A percentile compares a stretch with the other conserved stretches of the same genome.
Evolutionary conservation across 1,140 invertebrate species (phyloP).

Genomic region (Leptoteleia sp.): DNA sequence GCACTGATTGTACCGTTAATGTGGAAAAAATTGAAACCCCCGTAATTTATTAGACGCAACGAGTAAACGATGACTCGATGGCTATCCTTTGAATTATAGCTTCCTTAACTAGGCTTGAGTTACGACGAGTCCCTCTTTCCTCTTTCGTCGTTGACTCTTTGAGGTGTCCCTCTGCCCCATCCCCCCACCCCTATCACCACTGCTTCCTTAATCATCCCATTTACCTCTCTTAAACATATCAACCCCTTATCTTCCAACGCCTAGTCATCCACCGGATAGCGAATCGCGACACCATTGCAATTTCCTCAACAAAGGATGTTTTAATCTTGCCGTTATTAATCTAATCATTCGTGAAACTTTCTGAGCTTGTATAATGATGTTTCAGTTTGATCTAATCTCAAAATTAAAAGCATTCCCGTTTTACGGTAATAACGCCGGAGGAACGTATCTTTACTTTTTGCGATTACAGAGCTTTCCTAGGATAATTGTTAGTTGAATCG

Average conservation of each 20-base stretch:
- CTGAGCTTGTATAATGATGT: no score
- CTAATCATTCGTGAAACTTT: no score
- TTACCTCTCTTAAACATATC: conserved; percentile 32
- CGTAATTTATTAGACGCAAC: conserved; percentile 79
- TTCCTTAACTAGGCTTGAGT: conserved; percentile 81
- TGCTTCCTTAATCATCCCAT: conserved; percentile 34
- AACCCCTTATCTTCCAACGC: conserved; percentile 36
- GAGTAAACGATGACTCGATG: conserved; percentile 76
- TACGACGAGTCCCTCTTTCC: conserved; percentile 75
- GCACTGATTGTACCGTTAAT: conserved; percentile 75
- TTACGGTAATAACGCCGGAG: no score
- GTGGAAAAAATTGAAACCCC: conserved; percentile 77
- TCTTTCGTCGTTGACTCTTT: conserved; percentile 56
- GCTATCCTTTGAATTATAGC: conserved; percentile 80
- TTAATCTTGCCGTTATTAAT: no score
- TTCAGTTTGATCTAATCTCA: no score
- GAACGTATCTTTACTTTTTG: no score
- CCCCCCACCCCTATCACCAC: no score
- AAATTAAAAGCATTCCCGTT: no score
- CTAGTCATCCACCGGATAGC: conserved; percentile 14
- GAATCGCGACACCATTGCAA: background rate
- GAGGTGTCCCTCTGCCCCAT: conserved; percentile 42
- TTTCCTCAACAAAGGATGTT: no score
- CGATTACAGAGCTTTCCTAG: no score
- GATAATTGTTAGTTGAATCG: no score